Evolutionary conservation across 2,888 invertebrate species (phyloP), one percentile per base, ranked within the genome.

Genomic region (Silvanus unidentatus): DNA sequence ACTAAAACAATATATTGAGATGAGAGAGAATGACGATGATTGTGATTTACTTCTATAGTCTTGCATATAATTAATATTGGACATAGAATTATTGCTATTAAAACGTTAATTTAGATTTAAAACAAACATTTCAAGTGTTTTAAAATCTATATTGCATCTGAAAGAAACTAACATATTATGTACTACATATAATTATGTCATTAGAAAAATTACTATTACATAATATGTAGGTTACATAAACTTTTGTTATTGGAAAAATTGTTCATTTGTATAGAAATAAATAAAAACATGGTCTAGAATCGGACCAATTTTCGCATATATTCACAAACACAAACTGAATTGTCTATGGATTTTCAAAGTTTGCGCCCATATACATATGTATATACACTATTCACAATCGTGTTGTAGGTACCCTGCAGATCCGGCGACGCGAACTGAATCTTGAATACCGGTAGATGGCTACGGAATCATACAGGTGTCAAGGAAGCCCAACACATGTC

Each of bases 401-500:
- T 63, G 53, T 59, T 64, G 62, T 61, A 49, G 47, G 59, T 66
- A 68, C 67, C 67, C 67, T 68, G 68, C 63, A 64, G 56, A 51
- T 63, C 49, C 45, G 47, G 42, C 38, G 36, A 36, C 48, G n/a
- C n/a, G 42, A 48, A 45, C 32, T 42, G 38, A 36, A 29, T 16
- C 36, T 42, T 16, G 16, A 29, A 35, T 36, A 42, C 38, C 44
- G 40, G 49, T 41, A 39, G 39, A 40, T 39, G 32, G 45, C 46
- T 37, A 39, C 35, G 38, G 45, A 29, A n/a, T 39, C 43, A 35
- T 34, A 22, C 40, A 53, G 52, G 47, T 53, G 47, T 37, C 22
- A 22, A 22, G 22, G 32, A n/a, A 11, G 5, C 14, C 12, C 13
- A 9, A 37, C n/a, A n/a, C 32, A 4, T 12, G n/a, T 45, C 47